Conservation (phyloP, 2,797 vertebrate genomes). For the Octomys mimax region DNA sequence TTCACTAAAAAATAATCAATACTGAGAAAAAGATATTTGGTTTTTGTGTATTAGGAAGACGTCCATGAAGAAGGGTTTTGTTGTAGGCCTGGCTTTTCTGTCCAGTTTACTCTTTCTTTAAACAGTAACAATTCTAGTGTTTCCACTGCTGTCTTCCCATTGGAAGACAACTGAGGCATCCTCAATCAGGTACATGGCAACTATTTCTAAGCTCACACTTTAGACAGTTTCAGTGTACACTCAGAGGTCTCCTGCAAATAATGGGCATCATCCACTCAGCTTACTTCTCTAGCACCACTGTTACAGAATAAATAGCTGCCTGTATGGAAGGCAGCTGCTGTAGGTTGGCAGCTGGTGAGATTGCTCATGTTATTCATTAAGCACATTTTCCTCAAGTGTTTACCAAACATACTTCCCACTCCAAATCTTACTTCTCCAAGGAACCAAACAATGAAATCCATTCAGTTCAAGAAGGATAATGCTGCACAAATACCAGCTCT, state of each 20-base stretch:
- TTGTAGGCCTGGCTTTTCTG: not conserved
- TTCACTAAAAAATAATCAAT: slow-evolving; percentile 33
- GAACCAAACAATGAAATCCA: slow-evolving; percentile 51
- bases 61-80: slow-evolving; percentile 31
- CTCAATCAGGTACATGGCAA: not conserved
- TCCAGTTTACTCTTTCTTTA: slow-evolving; percentile 26
- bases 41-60: not conserved
- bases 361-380: slow-evolving; percentile 71
- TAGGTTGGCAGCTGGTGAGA: slow-evolving; percentile 37
- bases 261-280: slow-evolving; percentile 70
- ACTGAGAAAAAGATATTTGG: slow-evolving; percentile 17
- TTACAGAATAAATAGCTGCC: slow-evolving; percentile 71
- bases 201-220: slow-evolving; percentile 27
- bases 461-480: slow-evolving; percentile 25
- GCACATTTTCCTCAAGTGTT: slow-evolving; percentile 45
- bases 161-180: not conserved
- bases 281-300: not conserved
- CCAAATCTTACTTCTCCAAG: slow-evolving; percentile 29
- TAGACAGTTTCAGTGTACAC: not conserved
- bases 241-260: slow-evolving; percentile 72
- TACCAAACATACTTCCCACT: slow-evolving; percentile 58
- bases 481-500: not conserved
- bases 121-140: slow-evolving; percentile 68
- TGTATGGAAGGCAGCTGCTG: slow-evolving; percentile 53
- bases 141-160: slow-evolving; percentile 1